Conservation (phyloP, 2,888 invertebrate genomes). For the Baccha elongata region DNA sequence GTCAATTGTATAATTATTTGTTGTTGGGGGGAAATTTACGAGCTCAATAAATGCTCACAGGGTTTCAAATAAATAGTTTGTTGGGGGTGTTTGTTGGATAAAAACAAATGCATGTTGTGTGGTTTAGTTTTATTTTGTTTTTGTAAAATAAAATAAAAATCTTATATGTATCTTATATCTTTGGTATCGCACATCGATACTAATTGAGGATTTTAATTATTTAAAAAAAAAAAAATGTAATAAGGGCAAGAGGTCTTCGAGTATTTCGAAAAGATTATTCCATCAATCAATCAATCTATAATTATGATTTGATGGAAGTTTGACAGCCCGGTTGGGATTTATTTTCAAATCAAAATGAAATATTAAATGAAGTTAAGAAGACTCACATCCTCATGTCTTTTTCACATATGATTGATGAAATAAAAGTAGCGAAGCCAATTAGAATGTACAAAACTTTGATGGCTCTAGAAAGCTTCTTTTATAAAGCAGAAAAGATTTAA, state of each 20-base stretch:
- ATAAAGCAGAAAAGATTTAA: no score
- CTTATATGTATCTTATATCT: no score
- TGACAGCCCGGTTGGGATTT: conserved; percentile 58
- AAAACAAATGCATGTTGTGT: conserved; percentile 9
- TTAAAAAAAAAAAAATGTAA: conserved; percentile 32
- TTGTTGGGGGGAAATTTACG: conserved; percentile 67
- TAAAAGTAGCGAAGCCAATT: neutral
- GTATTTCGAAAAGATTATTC: neutral
- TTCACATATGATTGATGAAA: neutral
- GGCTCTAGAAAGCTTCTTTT: no score
- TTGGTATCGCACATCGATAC: conserved; percentile 33
- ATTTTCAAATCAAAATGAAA: neutral
- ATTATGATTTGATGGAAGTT: conserved; percentile 42
- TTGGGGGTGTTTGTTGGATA: conserved; percentile 26
- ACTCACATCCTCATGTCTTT: no score
- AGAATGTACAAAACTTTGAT: no score
- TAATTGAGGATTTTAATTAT: conserved; percentile 31
- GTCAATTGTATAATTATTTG: conserved; percentile 70
- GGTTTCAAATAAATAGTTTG: neutral
- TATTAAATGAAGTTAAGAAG: neutral
- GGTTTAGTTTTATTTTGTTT: conserved; percentile 21
- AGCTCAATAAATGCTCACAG: conserved; percentile 26
- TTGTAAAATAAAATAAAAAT: conserved; percentile 7
- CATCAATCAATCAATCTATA: conserved; percentile 22
- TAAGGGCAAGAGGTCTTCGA: conserved; percentile 30